Base-by-base conservation (phyloP, 2,888 invertebrate genomes). In the Macaria liturata region DNA sequence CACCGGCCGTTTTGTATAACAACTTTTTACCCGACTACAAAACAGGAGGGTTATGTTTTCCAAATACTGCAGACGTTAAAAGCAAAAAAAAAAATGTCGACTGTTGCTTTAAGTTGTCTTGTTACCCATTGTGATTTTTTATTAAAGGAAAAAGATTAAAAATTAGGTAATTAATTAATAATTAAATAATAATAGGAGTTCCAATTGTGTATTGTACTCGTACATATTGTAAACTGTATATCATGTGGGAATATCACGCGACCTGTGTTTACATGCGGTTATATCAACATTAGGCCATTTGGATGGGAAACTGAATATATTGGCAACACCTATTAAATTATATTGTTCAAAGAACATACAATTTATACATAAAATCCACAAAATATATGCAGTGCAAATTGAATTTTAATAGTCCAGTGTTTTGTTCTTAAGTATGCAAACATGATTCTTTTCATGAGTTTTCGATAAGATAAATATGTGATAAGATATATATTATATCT, bases 151-250 rank as follows among this genome's bases (percentile, higher is more conserved):
- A 75, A 75, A 76, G 76, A 75, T 55, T 68, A 78, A 76, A 80
- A 86, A 85, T 88, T 91, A 92, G 88, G 83, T 91, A 88, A 88
- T 87, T 87, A 89, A 88, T 37, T 37, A 37, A 6, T 6, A 7
- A 37, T 6, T 6, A 37, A 37, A 37, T 88, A 84, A 84, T 87
- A 75, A 74, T 92, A 92, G 92, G 91, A 92, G 91, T 86, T 91
- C 90, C 91, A 92, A 91, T 91, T 91, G 88, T 88, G 86, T 90
- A 90, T 86, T 89, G 88, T 86, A 88, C 83, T 86, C 88, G 88
- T 86, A 88, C 83, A 83, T 88, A 88, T 84, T 66, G 59, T 61
- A 62, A 61, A 58, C 56, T 32, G 59, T 67, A 68, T 68, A 66
- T 64, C 67, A 68, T 59, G 57, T 39, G 54, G 54, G 39, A 59